Conservation (phyloP, 2,797 vertebrate genomes). For the Etheostoma nigrum region DNA sequence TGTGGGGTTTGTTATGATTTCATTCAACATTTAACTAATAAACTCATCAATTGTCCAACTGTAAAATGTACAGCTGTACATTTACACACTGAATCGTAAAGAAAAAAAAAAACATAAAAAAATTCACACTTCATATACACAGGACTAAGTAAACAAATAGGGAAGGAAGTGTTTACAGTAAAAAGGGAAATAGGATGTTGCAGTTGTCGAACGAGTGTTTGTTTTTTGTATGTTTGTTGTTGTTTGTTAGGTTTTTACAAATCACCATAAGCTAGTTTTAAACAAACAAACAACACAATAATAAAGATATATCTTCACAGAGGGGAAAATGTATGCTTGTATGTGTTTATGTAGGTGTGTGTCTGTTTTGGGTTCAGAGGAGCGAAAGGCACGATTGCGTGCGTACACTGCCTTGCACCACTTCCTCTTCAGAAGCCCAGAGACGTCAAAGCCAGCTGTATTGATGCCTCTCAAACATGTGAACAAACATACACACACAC, state of each 20-base stretch:
- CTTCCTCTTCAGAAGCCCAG: conserved; percentile 69
- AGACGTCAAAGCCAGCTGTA: conserved; percentile 41
- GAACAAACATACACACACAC: conserved; percentile 32
- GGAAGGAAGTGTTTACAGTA: conserved; percentile 53
- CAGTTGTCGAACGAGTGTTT: conserved; percentile 34
- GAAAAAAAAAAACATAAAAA: conserved; percentile 27
- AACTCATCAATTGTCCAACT: conserved; percentile 21
- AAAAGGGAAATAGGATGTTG: conserved; percentile 47
- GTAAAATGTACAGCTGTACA: conserved; percentile 1
- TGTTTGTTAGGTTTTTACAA: conserved; percentile 36
- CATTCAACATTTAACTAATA: conserved; percentile 49
- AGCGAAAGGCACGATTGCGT: conserved; percentile 60
- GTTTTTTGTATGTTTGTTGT: not conserved
- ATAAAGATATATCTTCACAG: conserved; percentile 29
- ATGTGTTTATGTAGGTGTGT: conserved; percentile 30
- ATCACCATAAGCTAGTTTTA: conserved; percentile 27
- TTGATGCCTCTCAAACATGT: conserved; percentile 1
- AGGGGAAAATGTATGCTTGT: not conserved
- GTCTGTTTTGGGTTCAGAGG: conserved; percentile 51
- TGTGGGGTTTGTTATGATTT: conserved; percentile 63
- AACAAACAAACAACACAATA: conserved; percentile 52
- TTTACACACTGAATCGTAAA: too few relatives aligned
- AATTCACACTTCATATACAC: conserved; percentile 57
- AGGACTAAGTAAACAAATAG: conserved; percentile 61
- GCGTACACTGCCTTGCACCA: conserved; percentile 57